Conservation (phyloP, 2,797 vertebrate species). For the Platalea minor region DNA sequence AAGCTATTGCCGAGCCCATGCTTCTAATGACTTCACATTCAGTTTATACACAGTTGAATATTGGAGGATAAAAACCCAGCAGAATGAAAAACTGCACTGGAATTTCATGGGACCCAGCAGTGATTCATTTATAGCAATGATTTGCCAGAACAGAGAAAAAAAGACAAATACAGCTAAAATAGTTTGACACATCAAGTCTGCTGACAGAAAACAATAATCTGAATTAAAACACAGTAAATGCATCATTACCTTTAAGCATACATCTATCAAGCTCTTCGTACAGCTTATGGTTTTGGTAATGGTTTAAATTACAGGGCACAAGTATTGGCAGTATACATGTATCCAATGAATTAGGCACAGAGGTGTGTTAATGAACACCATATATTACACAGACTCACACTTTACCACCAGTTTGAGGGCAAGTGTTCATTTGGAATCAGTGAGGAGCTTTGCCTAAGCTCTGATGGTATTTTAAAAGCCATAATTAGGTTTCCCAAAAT, state of each 20-base stretch:
- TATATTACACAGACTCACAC: background rate
- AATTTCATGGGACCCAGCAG: background rate
- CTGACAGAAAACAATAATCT: conserved; percentile 31
- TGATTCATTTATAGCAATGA: conserved; percentile 9
- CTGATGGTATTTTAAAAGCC: background rate
- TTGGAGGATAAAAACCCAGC: background rate
- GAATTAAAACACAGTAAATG: conserved; percentile 31
- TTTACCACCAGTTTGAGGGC: background rate
- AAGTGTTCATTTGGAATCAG: background rate
- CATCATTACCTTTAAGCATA: background rate
- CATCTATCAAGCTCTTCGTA: background rate
- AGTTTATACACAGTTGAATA: conserved; percentile 12
- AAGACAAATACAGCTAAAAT: conserved; percentile 8
- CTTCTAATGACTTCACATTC: background rate
- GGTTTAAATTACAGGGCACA: background rate
- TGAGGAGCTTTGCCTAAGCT: background rate
- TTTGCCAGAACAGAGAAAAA: conserved; percentile 4
- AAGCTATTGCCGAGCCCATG: background rate
- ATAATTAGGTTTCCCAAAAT: background rate
- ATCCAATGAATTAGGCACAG: background rate
- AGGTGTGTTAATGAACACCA: background rate
- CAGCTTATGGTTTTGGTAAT: background rate
- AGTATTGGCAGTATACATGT: background rate
- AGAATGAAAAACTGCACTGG: background rate
- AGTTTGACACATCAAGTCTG: conserved; percentile 15